phyloP scores from a whole-genome alignment of 2,888 invertebrate genomes.

The Osmoderma eremita region DNA sequence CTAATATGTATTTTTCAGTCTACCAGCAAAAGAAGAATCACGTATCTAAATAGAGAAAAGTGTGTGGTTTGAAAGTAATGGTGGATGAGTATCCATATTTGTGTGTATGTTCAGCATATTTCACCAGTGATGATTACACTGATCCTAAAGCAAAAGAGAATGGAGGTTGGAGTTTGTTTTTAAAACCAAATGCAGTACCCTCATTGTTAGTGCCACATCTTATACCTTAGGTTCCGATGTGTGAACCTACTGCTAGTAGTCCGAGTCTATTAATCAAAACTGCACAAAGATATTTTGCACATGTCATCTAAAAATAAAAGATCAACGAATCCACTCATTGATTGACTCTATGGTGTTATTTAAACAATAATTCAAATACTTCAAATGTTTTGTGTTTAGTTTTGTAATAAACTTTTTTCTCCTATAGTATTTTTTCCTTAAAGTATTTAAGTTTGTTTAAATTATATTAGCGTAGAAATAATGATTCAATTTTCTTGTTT shows the following conservation, averaged over 20 bases:
- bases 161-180: not conserved
- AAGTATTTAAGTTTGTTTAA: too few relatives aligned
- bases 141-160: not conserved
- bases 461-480: too few relatives aligned
- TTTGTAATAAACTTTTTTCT: too few relatives aligned
- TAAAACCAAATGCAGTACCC: not conserved
- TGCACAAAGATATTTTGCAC: not conserved
- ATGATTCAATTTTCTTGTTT: too few relatives aligned
- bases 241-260: not conserved
- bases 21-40: not conserved
- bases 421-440: too few relatives aligned
- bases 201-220: not conserved
- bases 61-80: not conserved
- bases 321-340: not conserved
- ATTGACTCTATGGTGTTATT: too few relatives aligned
- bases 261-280: not conserved
- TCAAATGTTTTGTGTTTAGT: too few relatives aligned
- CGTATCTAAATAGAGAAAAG: not conserved
- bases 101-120: not conserved
- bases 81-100: not conserved
- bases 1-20: not conserved
- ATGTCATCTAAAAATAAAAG: constrained; percentile 6
- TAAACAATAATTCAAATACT: too few relatives aligned
- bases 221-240: not conserved
- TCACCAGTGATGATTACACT: not conserved